Evolutionary conservation across 1,140 invertebrate species (phyloP), one percentile per base, ranked within the genome.

Genomic region (Metaphire vulgaris): DNA sequence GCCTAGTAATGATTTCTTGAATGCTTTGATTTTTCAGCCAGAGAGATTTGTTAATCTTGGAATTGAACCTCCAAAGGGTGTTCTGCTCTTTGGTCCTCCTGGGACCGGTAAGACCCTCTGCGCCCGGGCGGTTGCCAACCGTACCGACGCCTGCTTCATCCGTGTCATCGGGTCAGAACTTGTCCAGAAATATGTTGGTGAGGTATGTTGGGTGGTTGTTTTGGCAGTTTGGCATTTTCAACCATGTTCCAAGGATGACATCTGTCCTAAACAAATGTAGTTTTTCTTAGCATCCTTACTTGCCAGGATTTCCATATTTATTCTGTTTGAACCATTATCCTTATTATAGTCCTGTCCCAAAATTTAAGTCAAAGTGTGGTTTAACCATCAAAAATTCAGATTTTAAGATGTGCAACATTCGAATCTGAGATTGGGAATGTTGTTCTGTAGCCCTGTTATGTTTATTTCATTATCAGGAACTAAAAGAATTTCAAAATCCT

Each of bases 121-220:
- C 75, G 91, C 91, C 69, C 89, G 92, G 83, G 91, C 92, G 70
- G 87, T 97, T 76, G 89, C 90, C 31, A 87, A 89, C 76, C 89
- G 97, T 80, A 99, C 98, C 16, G 98, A 99, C 88, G 98, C 98
- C 69, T 99, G 97, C 86, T 99, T 99, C 82, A 99, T 99, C 83
- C 90, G 97, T 82, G 98, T 99, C 30, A 99, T 99, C 87, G 98
- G 98, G 66, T 96, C 94, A 21, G 94, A 96, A 87, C 87, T 96
- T 75, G 94, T 94, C 66, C 96, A 99, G 85, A 99, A 99, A 88
- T 99, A 99, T 88, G 97, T 99, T 14, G 97, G 97, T 78, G 97
- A 99, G 88, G 92, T 92, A 86, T 56, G 41, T 56, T n/a, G n/a
- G n/a, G n/a, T n/a, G n/a, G n/a, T n/a, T n/a, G n/a, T n/a, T n/a